phyloP scores from a whole-genome alignment of 2,888 invertebrate species.

The Cremastinae sp. region DNA sequence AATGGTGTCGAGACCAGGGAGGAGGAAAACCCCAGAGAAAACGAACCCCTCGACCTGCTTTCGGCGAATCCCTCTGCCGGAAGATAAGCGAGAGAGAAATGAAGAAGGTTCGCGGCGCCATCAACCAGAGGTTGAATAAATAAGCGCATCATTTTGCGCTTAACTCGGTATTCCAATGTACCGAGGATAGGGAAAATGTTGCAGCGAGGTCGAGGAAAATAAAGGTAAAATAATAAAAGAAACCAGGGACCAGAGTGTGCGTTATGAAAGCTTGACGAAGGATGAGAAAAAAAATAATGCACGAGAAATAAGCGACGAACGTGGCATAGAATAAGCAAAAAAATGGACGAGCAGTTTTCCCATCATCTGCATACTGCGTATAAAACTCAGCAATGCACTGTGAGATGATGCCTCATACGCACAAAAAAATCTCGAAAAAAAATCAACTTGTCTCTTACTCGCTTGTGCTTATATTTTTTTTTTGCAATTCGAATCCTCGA shows the following conservation, averaged over 20 bases:
- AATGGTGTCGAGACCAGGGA: slow-evolving; percentile 28
- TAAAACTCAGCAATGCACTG: slow-evolving; percentile 67
- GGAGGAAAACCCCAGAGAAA: slow-evolving; percentile 36
- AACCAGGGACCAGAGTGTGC: neutral
- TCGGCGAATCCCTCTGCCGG: neutral
- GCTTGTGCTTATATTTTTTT: slow-evolving; percentile 9
- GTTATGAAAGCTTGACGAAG: slow-evolving; percentile 12
- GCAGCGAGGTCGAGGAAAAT: neutral
- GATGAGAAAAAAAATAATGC: slow-evolving; percentile 22
- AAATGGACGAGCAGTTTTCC: slow-evolving; percentile 2
- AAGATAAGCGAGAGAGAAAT: slow-evolving; percentile 15
- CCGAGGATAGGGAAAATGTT: slow-evolving; percentile 35
- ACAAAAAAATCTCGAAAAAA: slow-evolving; percentile 46
- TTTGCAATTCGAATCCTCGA: slow-evolving; percentile 13
- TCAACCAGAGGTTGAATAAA: slow-evolving; percentile 63
- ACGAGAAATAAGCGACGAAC: slow-evolving; percentile 17
- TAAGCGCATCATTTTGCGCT: slow-evolving; percentile 65
- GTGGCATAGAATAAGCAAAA: slow-evolving; percentile 6
- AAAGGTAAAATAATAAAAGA: neutral
- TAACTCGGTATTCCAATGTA: slow-evolving; percentile 61
- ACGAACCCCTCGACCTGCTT: slow-evolving; percentile 8
- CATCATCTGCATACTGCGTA: slow-evolving; percentile 1
- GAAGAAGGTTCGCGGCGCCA: neutral
- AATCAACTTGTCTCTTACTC: neutral
- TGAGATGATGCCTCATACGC: slow-evolving; percentile 64